Base-by-base conservation (phyloP, 2,888 invertebrate genomes). In the Meliscaeva auricollis region DNA sequence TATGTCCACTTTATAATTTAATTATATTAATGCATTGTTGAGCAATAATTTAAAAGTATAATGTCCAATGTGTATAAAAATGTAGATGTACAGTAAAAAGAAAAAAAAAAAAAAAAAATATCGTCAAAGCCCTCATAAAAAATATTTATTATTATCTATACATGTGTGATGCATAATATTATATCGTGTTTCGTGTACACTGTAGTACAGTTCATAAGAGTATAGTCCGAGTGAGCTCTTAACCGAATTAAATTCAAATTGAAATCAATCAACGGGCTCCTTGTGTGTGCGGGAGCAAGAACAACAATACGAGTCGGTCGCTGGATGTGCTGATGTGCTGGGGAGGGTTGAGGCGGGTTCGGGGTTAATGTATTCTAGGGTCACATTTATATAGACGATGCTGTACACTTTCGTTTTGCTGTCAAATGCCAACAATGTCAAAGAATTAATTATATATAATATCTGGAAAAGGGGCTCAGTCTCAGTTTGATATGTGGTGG, bases 241-340 rank as follows among this genome's bases (percentile, higher is more conserved):
- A 85, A 85, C 85, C 85, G 85, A 85, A 85, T 85, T 85, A 85
- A 85, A 85, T 85, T 85, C 81, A 85, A 85, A 85, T 85, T 85
- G 85, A 85, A 81, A 85, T 85, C 85, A 85, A 85, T 85, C 85
- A 85, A 81, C 85, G 85, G 72, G 56, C 69, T 77, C 26, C 50
- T 73, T 77, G 56, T 81, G 56, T 85, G 76, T 76, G 76, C 72
- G 75, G 72, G 60, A 50, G 48, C 50, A 62, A 48, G 15, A 32
- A 44, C 56, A 64, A 26, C 30, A 64, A 64, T 30, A 26, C 22
- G n/a, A 62, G 15, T 41, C 7, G 11, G 5, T 38, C 15, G 7
- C 22, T 64, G 52, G 41, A 62, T 9, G 2, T 38, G 35, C 20
- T 0, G 58, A 35, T 20, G 35, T 7, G 58, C 20, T 13, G 35